Percentiles rank a stretch among this genome's conserved stretches.
Evolutionary conservation across 1,140 invertebrate species (phyloP).

Genomic region (Mylabris phalerata): DNA sequence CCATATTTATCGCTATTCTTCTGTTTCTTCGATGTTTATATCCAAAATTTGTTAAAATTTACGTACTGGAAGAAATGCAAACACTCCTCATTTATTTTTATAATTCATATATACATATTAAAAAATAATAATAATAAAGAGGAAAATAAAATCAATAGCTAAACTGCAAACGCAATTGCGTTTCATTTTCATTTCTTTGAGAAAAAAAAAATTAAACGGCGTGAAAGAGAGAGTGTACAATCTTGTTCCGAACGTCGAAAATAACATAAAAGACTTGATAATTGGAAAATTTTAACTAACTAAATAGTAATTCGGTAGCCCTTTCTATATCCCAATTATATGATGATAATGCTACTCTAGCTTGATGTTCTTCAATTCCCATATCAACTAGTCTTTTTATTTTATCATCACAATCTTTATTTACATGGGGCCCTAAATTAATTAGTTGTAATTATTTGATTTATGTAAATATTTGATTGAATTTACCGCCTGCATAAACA

Average conservation of each 20-base stretch:
- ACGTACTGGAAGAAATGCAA: background rate
- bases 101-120: background rate
- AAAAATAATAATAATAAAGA: too few relatives aligned
- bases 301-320: conserved; percentile 82
- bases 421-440: conserved; percentile 57
- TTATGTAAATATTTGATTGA: background rate
- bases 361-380: conserved; percentile 79
- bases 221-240: too few relatives aligned
- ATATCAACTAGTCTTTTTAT: conserved; percentile 77
- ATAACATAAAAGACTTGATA: background rate
- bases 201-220: too few relatives aligned
- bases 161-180: too few relatives aligned
- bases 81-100: conserved; percentile 8
- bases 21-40: too few relatives aligned
- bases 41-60: too few relatives aligned
- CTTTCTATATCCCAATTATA: conserved; percentile 85
- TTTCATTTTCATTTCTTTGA: too few relatives aligned
- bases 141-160: too few relatives aligned
- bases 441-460: conserved; percentile 7
- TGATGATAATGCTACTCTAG: conserved; percentile 76
- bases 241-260: background rate
- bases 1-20: too few relatives aligned
- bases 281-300: conserved; percentile 53
- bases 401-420: conserved; percentile 73
- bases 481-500: conserved; percentile 79